Evolutionary conservation across 2,797 vertebrate species (phyloP), one percentile per base, ranked within the genome.

Genomic region (Pagetopsis macropterus): DNA sequence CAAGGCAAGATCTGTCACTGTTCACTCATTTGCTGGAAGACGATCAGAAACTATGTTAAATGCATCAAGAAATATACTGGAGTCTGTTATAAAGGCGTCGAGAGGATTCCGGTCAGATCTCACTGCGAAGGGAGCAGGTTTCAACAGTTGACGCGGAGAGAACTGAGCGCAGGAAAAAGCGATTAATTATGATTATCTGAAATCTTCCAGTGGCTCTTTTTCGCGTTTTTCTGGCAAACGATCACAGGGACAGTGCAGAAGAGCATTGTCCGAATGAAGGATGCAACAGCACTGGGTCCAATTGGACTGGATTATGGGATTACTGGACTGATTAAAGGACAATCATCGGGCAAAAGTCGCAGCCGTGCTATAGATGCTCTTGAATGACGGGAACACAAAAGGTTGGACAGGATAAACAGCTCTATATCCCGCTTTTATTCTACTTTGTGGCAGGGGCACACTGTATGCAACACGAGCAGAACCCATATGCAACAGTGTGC

Each of bases 111-210:
- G 82, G 79, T 88, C 88, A 82, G 84, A 80, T 87, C 76, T 81
- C 89, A 86, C 76, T 68, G 88, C 77, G 89, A 84, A 68, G 84
- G 83, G 85, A 91, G 90, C 86, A 65, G 87, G 88, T 90, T 92
- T 90, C 92, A 94, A 93, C 93, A 93, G 92, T 94, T 94, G 92
- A 92, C 90, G 91, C 89, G 90, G 89, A 87, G 89, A 91, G 77
- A 89, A 91, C 84, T 89, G 90, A 85, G 88, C 86, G 85, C 84
- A 84, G 82, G 33, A 23, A 81, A 82, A 85, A 88, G 85, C 89
- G 88, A 91, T 90, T 92, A 27, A 88, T 92, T 91, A 61, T 85
- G 88, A 91, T 89, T 85, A 88, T 90, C 87, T 85, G 64, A 85
- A 85, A 91, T 86, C 87, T 85, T 79, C 77, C 84, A 74, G 61